Evolutionary conservation across 1,140 invertebrate species (phyloP).

Genomic region (Nebria ingens): DNA sequence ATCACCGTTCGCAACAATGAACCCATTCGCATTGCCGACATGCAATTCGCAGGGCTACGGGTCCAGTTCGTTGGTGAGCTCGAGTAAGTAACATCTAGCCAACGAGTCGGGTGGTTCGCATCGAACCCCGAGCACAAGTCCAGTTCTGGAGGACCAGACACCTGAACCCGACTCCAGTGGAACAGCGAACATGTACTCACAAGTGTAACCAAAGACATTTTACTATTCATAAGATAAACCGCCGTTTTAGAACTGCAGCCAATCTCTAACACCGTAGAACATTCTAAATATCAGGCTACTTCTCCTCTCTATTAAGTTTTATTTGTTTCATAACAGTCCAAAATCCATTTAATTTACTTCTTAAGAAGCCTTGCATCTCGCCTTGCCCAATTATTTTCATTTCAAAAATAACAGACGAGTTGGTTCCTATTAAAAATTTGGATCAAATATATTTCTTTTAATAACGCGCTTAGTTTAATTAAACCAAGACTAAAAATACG

Average conservation of each 20-base stretch:
- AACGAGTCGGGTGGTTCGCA: conserved; percentile 16
- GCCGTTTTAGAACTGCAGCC: not conserved
- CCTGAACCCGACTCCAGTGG: conserved; percentile 11
- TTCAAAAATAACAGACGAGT: too few relatives aligned
- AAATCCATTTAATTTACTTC: too few relatives aligned
- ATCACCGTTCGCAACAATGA: conserved; percentile 74
- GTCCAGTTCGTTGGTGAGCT: conserved; percentile 68
- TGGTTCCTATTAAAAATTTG: too few relatives aligned
- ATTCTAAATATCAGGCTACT: too few relatives aligned
- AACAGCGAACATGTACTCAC: conserved; percentile 12
- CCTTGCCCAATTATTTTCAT: too few relatives aligned
- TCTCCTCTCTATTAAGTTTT: too few relatives aligned
- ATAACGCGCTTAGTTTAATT: not conserved
- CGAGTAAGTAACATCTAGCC: conserved; percentile 60
- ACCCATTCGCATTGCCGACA: conserved; percentile 81
- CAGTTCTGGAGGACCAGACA: conserved; percentile 10
- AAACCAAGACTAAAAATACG: not conserved
- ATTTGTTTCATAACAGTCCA: too few relatives aligned
- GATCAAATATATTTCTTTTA: not conserved
- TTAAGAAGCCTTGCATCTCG: too few relatives aligned
- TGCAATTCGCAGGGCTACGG: conserved; percentile 78
- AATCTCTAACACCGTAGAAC: not conserved
- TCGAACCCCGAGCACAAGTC: conserved; percentile 17
- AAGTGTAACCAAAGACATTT: not conserved
- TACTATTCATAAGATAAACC: not conserved